Percentiles rank a stretch among this genome's conserved stretches.
These are phyloP conservation scores for Parus major DNA, from an alignment of 2,113 vertebrate species.

Conservation along the genomic window DNA sequence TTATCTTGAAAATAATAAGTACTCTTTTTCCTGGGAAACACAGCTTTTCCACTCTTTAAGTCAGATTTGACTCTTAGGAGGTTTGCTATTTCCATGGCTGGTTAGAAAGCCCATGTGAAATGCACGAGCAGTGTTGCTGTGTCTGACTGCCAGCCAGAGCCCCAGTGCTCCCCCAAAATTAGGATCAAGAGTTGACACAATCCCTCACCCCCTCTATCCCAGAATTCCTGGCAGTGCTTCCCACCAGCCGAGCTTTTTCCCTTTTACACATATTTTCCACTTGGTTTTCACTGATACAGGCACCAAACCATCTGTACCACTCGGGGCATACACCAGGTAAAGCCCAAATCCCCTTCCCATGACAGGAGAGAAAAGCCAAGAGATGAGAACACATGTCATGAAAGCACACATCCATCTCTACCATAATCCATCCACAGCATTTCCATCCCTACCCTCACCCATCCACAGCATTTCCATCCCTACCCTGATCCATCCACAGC, in stretches of 20 bases:
- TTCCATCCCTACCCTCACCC: too few species aligned
- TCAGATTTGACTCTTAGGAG: not conserved
- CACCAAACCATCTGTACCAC: not conserved
- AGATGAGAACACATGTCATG: fast-evolving
- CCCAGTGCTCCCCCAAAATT: not conserved
- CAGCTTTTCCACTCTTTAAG: not conserved
- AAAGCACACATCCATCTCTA: not conserved
- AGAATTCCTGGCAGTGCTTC: not conserved
- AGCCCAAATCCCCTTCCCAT: not conserved
- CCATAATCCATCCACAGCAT: too few species aligned
- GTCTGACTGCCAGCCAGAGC: not conserved
- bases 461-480: too few species aligned
- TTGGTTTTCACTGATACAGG: not conserved
- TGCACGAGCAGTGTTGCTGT: too few species aligned
- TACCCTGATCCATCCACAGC: too few species aligned
- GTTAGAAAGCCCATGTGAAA: fast-evolving
- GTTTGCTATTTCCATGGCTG: not conserved
- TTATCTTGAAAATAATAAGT: not conserved
- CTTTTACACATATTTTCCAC: not conserved
- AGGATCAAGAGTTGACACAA: not conserved
- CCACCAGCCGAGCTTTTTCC: not conserved
- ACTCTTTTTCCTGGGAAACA: not conserved
- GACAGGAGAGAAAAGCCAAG: not conserved
- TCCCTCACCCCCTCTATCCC: not conserved
- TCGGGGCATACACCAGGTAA: fast-evolving